Evolutionary conservation across 2,113 vertebrate species (phyloP).

Genomic region (Furnarius figulus): DNA sequence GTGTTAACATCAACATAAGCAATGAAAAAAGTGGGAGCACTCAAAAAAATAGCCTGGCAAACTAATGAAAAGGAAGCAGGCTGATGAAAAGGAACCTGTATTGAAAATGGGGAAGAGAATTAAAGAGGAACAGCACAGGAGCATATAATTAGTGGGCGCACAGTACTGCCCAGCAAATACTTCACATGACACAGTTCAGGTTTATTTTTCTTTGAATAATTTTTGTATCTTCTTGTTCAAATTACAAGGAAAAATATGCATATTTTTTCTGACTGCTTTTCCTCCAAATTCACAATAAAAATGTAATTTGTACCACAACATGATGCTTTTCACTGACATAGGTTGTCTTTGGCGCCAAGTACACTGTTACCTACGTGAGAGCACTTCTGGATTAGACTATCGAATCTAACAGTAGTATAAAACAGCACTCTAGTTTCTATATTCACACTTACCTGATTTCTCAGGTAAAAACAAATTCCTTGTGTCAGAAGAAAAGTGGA

Average conservation of each 20-base stretch:
- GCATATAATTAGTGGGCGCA: not conserved
- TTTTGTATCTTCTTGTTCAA: not conserved
- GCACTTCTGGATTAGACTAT: not conserved
- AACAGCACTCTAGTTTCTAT: not conserved
- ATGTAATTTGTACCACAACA: not conserved
- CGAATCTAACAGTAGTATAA: not conserved
- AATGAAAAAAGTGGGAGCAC: not conserved
- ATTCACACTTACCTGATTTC: not conserved
- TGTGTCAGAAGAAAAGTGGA: not conserved
- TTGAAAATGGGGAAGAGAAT: not conserved
- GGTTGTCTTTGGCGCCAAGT: not conserved
- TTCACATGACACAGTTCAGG: not conserved
- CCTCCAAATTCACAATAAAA: not conserved
- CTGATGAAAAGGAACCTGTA: not conserved
- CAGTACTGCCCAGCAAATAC: not conserved
- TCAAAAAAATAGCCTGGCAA: not conserved
- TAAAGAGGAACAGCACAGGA: not conserved
- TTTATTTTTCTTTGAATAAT: not conserved
- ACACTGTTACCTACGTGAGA: not conserved
- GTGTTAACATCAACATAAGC: not conserved
- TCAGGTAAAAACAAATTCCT: not conserved
- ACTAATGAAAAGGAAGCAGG: not conserved
- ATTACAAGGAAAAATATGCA: not conserved
- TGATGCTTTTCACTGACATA: not conserved
- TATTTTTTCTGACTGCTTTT: accelerated